Base-by-base conservation (phyloP, 2,113 vertebrate species). In the Murina feae region DNA sequence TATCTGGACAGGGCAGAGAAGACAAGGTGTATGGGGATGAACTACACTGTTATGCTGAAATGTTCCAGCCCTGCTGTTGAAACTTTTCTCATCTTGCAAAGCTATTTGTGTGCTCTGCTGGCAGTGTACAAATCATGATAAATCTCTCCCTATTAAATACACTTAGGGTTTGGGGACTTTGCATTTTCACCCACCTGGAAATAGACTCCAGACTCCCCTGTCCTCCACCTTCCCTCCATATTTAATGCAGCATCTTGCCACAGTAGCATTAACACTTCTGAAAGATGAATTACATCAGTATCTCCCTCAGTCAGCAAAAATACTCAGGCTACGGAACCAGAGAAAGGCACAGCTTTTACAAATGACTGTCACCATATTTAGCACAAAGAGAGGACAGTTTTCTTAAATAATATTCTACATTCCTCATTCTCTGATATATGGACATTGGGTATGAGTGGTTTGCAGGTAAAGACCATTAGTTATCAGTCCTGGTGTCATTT, bases 401-500 rank as follows among this genome's bases (percentile, higher is more conserved):
- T 90, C 79, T 94, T 71, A 89, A 92, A 30, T 35, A 83, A 81
- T 89, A 63, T n/a, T 85, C 35, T 66, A 44, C 2, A 79, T 91
- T 94, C 74, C 63, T 93, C 35, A n/a, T 47, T 68, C 55, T 91
- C 37, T 94, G 60, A 76, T 75, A 72, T 88, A 55, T 28, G 89
- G 84, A 90, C 42, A 17, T 91, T 74, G 80, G 28, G 14, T 81
- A 3, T 39, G 28, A 90, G 69, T 76, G 76, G 39, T 81, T 94
- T 92, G 68, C 44, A 89, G 68, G 76, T 81, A 49, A 97, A 90
- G 91, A 85, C 10, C 3, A 60, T 65, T 94, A 89, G 82, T 95
- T 94, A 94, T 95, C 84, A 79, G 89, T 87, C 68, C 79, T n/a
- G 49, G 44, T 42, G 79, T 96, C 35, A 93, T 96, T 92, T 97